Base-by-base conservation (phyloP, 2,797 vertebrate species). In the Gymnothorax javanicus region DNA sequence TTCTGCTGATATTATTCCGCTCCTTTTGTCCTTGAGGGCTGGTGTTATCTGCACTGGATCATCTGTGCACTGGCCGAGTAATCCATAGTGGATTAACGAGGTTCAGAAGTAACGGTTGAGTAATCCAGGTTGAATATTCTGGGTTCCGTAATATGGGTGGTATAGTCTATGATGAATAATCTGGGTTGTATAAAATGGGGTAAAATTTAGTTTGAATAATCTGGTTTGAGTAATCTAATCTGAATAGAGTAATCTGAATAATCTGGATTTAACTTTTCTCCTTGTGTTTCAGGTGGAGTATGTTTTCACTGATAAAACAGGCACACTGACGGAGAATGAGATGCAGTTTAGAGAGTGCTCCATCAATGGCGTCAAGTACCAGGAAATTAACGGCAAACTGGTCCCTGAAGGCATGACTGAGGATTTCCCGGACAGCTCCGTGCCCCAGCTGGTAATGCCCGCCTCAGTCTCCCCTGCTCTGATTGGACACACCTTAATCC, bases 301-400 rank as follows among this genome's bases (percentile, higher is more conserved):
- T 60, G 97, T 99, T 84, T 99, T 99, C 89, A 99, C 99, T 84
- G 99, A 99, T 94, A 99, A 99, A 94, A 99, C 99, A 0, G 98
- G 98, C 59, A 99, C 98, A 0, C 93, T 99, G 85, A 99, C 99
- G 20, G 98, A 99, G 95, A 99, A 99, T 73, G 98, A 98, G 93
- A 99, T 99, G 98, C 97, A 97, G 25, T 99, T 99, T 94, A 97
- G 97, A 0, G 98, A 99, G 91, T 99, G 98, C 91, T 99, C 98
- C 77, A 97, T 99, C 90, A 98, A 97, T 81, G 98, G 99, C 86
- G 90, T 96, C 86, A 99, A 99, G 90, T 99, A 98, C 94, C 97
- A 98, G 90, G 98, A 99, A 93, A 96, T 99, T 86, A 98, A 97
- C 73, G 97, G 97, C 87, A 98, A 95, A 94, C 95, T 99, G 69